Conservation (phyloP, 1,140 invertebrate species). For the Caerostris darwini region DNA sequence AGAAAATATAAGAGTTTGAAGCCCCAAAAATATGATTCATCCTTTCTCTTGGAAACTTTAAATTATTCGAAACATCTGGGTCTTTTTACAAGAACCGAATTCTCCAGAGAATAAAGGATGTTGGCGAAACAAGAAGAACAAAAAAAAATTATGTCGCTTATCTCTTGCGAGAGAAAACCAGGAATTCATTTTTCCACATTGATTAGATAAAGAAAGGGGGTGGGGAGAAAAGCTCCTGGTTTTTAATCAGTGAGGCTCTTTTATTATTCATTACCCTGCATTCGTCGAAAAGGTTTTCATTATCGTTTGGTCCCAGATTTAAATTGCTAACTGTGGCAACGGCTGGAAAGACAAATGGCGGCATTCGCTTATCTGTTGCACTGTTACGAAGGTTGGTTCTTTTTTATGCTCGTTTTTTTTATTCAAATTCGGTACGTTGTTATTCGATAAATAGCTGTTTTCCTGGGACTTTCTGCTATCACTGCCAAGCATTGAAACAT, state of each 20-base stretch:
- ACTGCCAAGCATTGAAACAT: background rate
- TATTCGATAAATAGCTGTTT: slow-evolving; percentile 31
- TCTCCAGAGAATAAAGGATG: background rate
- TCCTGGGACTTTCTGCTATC: background rate
- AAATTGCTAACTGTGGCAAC: slow-evolving; percentile 41
- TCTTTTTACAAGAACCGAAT: slow-evolving; percentile 44
- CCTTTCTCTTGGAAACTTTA: background rate
- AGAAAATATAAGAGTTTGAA: background rate
- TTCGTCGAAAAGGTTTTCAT: slow-evolving; percentile 54
- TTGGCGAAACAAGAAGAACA: background rate
- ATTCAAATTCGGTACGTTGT: background rate
- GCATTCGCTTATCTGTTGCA: slow-evolving; percentile 33
- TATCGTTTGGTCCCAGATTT: slow-evolving; percentile 45
- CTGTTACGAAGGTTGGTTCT: background rate
- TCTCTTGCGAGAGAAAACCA: slow-evolving; percentile 24
- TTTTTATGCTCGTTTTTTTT: background rate
- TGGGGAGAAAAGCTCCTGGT: background rate
- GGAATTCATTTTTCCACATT: slow-evolving; percentile 17
- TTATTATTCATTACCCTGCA: slow-evolving; percentile 53
- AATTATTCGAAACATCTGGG: slow-evolving; percentile 49
- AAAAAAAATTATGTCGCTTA: background rate
- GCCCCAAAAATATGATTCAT: slow-evolving; percentile 21
- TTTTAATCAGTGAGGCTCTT: slow-evolving; percentile 46
- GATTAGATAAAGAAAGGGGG: slow-evolving; percentile 54
- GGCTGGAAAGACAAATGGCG: background rate